phyloP scores from a whole-genome alignment of 2,888 invertebrate genomes.

The Drosophila histrio region DNA sequence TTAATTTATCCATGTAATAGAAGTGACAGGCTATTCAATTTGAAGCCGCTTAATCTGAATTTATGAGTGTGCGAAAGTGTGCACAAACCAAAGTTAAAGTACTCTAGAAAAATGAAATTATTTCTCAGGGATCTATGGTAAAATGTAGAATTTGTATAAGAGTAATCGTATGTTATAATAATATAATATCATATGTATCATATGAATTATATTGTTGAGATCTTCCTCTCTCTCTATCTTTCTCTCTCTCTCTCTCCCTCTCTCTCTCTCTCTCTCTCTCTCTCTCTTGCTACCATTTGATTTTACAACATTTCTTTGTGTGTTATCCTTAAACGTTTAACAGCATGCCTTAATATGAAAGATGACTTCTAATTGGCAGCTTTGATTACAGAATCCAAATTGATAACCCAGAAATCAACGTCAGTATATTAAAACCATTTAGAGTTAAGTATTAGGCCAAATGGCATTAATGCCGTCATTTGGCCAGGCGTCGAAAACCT shows the following conservation, averaged over 20 bases:
- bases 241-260: background rate
- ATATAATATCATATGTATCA: too few species aligned
- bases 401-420: constrained; percentile 7
- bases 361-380: background rate
- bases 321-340: background rate
- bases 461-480: constrained; percentile 41
- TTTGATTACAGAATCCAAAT: background rate
- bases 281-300: too few species aligned
- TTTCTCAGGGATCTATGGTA: background rate
- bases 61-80: constrained; percentile 19
- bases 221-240: too few species aligned
- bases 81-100: constrained; percentile 11
- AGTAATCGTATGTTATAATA: background rate
- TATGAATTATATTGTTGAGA: too few species aligned
- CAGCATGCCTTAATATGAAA: too few species aligned
- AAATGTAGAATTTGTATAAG: background rate
- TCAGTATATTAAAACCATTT: constrained; percentile 40
- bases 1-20: constrained; percentile 34
- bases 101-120: constrained; percentile 10
- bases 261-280: too few species aligned
- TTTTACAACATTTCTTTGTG: background rate
- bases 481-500: constrained; percentile 36
- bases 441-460: constrained; percentile 32
- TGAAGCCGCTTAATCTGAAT: constrained; percentile 40
- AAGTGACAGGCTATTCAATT: constrained; percentile 56